These are phyloP conservation scores for Epinotia bilunana DNA, from an alignment of 2,888 invertebrate genomes.

Conservation along the genomic window DNA sequence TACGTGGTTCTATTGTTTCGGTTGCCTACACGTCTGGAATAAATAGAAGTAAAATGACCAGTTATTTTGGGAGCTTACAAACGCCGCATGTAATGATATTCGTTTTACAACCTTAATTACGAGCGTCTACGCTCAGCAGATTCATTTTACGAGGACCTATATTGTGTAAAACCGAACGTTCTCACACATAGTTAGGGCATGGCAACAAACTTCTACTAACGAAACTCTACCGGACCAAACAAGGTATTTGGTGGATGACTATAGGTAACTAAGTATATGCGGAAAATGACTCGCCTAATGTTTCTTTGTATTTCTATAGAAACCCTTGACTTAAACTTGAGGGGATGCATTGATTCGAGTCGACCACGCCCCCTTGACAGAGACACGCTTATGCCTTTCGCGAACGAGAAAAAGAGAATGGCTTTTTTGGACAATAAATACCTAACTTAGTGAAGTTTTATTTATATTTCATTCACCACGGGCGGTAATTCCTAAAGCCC, in stretches of 20 bases:
- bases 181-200: background rate
- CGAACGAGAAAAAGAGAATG: too few relatives aligned
- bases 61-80: constrained; percentile 5
- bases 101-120: constrained; percentile 9
- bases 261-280: background rate
- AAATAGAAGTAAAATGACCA: constrained; percentile 9
- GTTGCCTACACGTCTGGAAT: background rate
- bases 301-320: too few relatives aligned
- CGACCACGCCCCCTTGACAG: too few relatives aligned
- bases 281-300: too few relatives aligned
- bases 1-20: background rate
- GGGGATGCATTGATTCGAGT: too few relatives aligned
- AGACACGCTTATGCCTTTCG: too few relatives aligned
- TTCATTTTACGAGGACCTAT: constrained; percentile 1
- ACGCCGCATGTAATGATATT: background rate
- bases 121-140: constrained; percentile 3
- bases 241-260: background rate
- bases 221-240: background rate
- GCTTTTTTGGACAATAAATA: too few relatives aligned
- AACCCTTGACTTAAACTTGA: too few relatives aligned
- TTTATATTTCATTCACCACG: too few relatives aligned
- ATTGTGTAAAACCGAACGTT: background rate
- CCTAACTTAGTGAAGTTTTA: too few relatives aligned
- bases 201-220: background rate
- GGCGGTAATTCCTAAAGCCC: too few relatives aligned